Percentiles rank a stretch among this genome's conserved stretches.
phyloP scores from a whole-genome alignment of 2,797 vertebrate species.

The Tolypeutes matacus region DNA sequence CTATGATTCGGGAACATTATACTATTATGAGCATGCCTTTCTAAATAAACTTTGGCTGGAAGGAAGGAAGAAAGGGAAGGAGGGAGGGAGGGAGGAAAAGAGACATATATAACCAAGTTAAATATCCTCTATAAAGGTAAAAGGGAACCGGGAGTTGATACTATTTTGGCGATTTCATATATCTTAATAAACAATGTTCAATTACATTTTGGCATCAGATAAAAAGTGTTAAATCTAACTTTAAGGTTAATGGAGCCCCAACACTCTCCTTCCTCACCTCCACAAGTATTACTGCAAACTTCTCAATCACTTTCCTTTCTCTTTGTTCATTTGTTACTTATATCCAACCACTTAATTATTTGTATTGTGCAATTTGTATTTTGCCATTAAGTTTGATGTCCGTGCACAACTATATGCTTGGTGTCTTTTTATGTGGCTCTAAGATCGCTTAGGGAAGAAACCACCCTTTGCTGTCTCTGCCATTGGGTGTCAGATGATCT shows the following conservation, averaged over 20 bases:
- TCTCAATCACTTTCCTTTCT: neutral
- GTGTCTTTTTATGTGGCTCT: neutral
- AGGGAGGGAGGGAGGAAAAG: neutral
- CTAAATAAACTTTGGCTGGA: neutral
- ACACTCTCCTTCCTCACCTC: neutral
- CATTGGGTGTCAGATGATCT: neutral
- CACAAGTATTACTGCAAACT: neutral
- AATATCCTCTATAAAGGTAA: slow-evolving; percentile 26
- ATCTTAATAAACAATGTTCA: neutral
- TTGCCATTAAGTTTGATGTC: neutral
- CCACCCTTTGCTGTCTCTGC: neutral
- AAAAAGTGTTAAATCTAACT: neutral
- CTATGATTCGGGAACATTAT: neutral
- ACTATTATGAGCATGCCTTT: neutral
- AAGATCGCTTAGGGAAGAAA: neutral
- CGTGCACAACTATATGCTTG: neutral
- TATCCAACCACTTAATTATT: neutral
- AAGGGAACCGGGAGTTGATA: neutral
- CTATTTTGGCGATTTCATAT: slow-evolving; percentile 1
- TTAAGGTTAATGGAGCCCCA: neutral
- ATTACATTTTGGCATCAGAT: slow-evolving; percentile 12
- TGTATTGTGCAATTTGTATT: neutral
- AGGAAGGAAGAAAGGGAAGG: neutral
- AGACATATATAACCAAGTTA: slow-evolving; percentile 2
- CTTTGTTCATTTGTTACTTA: neutral